A percentile compares a stretch with the other conserved stretches of the same genome.
These are phyloP conservation scores for Austrofundulus limnaeus DNA, from an alignment of 2,113 vertebrate species.

Conservation along the genomic window DNA sequence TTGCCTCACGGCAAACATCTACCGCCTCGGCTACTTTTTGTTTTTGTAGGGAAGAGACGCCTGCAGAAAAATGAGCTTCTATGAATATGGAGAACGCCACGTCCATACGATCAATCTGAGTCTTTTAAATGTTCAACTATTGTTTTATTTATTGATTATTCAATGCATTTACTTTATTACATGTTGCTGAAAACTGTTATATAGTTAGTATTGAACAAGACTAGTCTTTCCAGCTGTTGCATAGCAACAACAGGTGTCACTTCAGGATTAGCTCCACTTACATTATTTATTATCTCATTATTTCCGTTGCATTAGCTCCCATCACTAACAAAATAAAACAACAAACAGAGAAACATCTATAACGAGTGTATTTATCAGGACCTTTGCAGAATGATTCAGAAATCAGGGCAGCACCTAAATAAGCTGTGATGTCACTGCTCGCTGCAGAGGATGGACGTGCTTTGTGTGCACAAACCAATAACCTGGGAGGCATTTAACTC, in stretches of 20 bases:
- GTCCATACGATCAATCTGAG: no score
- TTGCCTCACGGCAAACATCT: not conserved
- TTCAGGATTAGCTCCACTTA: slow-evolving; percentile 21
- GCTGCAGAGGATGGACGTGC: no score
- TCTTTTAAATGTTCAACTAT: no score
- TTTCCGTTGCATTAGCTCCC: not conserved
- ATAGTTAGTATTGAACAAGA: no score
- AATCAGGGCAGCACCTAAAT: slow-evolving; percentile 30
- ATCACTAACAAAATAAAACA: not conserved
- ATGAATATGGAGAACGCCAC: no score
- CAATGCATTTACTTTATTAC: no score
- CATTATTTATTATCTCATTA: slow-evolving; percentile 20
- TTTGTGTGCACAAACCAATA: not conserved
- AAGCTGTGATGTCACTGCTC: slow-evolving; percentile 4
- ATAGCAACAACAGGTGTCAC: slow-evolving; percentile 51
- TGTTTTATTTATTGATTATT: no score
- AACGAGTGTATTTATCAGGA: no score
- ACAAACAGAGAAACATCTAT: not conserved
- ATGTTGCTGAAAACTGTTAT: no score
- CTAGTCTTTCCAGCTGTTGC: slow-evolving; percentile 36
- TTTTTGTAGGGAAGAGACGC: no score
- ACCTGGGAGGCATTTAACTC: not conserved
- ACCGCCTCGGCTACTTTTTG: not conserved
- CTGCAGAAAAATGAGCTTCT: no score
- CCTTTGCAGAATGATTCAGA: not conserved